Base-by-base conservation (phyloP, 2,888 invertebrate genomes). In the Trichopoda pennipes region DNA sequence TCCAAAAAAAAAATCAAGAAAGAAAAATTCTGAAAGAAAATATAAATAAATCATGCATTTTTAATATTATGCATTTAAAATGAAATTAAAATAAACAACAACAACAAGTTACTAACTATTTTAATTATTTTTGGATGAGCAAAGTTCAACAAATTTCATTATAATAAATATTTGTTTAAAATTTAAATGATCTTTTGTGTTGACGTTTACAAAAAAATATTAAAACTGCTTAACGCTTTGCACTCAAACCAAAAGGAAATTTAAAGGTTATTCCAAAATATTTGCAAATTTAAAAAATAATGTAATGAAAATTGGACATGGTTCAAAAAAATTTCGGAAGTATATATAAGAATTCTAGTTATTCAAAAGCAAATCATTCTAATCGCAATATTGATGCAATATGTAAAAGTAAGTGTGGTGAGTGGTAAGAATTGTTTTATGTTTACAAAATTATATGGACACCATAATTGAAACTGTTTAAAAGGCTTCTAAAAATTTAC, bases 141-240 rank as follows among this genome's bases (percentile, higher is more conserved):
- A 76, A 76, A 76, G 68, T 76, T 76, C 68, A 69, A 75, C 74
- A 75, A 75, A 51, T 76, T 69, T 21, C 68, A 32, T 53, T 76
- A 42, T 60, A 76, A 68, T 44, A 68, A 76, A 76, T 76, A 66
- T 66, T 66, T 74, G 38, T 49, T 74, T 64, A 38, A 23, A 74
- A 56, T 64, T 38, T 23, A 6, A 3, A n/a, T n/a, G 17, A 3
- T 28, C 4, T 35, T 58, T 69, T 19, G 10, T 60, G 6, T 73
- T 64, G 19, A n/a, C n/a, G 17, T 58, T 60, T 28, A 42, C 55
- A 32, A 4, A 58, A 1, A 75, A 53, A 53, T 76, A 12, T 61
- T 28, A 69, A 69, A 68, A 76, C 61, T 76, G 60, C 69, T 69
- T 68, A 68, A 44, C 61, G 47, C 69, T 32, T 17, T 69, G 51